A percentile compares a stretch with the other conserved stretches of the same genome.
phyloP scores from a whole-genome alignment of 2,888 invertebrate genomes.

The Drosophila percnosoma region DNA sequence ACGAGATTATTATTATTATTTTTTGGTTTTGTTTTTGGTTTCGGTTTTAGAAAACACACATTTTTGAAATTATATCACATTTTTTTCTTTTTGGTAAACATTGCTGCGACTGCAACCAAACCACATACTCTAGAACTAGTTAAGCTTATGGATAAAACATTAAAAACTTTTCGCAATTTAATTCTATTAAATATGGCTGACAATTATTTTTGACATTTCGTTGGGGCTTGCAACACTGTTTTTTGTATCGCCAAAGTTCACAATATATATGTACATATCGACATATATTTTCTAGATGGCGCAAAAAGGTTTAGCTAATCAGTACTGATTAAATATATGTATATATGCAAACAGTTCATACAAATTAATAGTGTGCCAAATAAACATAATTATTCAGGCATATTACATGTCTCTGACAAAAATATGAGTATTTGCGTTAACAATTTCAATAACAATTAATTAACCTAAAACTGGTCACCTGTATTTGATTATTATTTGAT shows the following conservation, averaged over 20 bases:
- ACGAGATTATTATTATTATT: constrained; percentile 28
- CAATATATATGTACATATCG: constrained; percentile 16
- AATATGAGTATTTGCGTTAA: background rate
- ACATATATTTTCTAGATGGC: background rate
- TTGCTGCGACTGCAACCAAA: constrained; percentile 44
- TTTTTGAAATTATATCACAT: constrained; percentile 81
- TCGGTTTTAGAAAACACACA: constrained; percentile 66
- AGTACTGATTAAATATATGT: background rate
- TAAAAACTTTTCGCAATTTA: constrained; percentile 49
- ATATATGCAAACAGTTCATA: background rate
- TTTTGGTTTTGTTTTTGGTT: constrained; percentile 1
- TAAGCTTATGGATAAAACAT: constrained; percentile 66
- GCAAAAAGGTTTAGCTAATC: background rate
- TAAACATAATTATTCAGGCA: background rate
- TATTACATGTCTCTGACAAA: background rate
- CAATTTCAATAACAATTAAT: background rate
- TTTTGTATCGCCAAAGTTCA: constrained; percentile 2
- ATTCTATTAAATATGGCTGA: constrained; percentile 45
- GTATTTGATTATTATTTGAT: constrained; percentile 5
- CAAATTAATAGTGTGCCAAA: background rate
- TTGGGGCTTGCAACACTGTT: constrained; percentile 43
- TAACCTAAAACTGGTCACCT: background rate
- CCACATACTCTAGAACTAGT: constrained; percentile 49
- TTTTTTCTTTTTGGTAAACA: constrained; percentile 46
- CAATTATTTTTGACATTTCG: constrained; percentile 46